Conservation (phyloP, 1,140 invertebrate genomes). For the Drosophila littoralis region DNA sequence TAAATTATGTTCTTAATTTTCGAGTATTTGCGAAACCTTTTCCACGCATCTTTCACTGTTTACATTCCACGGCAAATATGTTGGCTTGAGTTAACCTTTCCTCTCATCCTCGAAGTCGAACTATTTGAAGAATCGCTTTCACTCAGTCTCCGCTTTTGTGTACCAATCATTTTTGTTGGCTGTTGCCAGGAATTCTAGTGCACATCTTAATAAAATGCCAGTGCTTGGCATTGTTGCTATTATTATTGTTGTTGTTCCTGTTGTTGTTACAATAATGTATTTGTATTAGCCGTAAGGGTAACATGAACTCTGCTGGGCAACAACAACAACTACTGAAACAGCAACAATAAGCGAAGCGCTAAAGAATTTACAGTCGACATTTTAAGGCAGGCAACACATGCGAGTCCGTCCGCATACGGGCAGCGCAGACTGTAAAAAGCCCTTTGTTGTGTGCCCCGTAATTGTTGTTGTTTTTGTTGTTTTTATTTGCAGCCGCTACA, state of each 20-base stretch:
- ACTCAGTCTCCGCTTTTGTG: slow-evolving; percentile 2
- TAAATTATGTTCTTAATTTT: not conserved
- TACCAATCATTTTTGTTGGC: slow-evolving; percentile 36
- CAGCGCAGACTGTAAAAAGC: slow-evolving; percentile 29
- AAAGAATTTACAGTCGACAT: slow-evolving; percentile 70
- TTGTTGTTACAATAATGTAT: slow-evolving; percentile 22
- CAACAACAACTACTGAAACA: not conserved
- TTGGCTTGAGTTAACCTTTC: not conserved
- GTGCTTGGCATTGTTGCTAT: slow-evolving; percentile 34
- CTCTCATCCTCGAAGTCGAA: slow-evolving; percentile 11
- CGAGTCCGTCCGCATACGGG: slow-evolving; percentile 16
- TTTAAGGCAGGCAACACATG: slow-evolving; percentile 51
- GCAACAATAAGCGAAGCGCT: slow-evolving; percentile 9
- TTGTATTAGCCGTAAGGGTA: slow-evolving; percentile 50
- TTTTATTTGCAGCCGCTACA: slow-evolving; percentile 56
- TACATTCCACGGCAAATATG: not conserved
- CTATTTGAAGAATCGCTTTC: slow-evolving; percentile 26
- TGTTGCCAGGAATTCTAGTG: slow-evolving; percentile 18
- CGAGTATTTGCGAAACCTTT: not conserved
- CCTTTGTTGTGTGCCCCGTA: slow-evolving; percentile 49
- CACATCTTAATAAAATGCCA: slow-evolving; percentile 30
- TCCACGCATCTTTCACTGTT: not conserved
- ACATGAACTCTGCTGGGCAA: slow-evolving; percentile 44
- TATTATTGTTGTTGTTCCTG: not conserved
- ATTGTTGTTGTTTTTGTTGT: slow-evolving; percentile 30